Evolutionary conservation across 2,113 vertebrate species (phyloP).

Genomic region (Mesitornis unicolor): DNA sequence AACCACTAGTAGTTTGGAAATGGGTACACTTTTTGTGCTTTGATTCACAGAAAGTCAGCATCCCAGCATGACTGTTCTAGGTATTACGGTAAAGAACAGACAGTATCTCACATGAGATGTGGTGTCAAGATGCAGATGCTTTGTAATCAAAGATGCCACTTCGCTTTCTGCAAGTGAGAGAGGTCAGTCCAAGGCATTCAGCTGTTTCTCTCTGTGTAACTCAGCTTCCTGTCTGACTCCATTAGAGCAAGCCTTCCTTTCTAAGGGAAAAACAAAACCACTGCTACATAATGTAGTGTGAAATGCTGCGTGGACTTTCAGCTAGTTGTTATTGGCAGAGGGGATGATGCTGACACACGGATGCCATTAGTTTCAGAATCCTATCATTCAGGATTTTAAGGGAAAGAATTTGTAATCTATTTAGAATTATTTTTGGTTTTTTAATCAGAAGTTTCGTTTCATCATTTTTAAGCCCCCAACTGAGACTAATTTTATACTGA

Average conservation of each 20-base stretch:
- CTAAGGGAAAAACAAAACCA: not conserved
- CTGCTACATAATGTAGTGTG: not conserved
- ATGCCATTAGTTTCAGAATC: not conserved
- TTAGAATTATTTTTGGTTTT: conserved; percentile 19
- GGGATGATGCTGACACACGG: not conserved
- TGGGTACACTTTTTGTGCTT: not conserved
- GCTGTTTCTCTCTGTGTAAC: not conserved
- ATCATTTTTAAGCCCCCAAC: conserved; percentile 10
- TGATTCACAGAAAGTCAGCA: not conserved
- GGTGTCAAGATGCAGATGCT: not conserved
- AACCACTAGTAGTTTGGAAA: not conserved
- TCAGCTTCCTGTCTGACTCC: not conserved
- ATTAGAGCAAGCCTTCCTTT: not conserved
- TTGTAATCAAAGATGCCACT: not conserved
- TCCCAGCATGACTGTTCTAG: not conserved
- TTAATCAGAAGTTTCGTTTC: not conserved
- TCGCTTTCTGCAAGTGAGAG: not conserved
- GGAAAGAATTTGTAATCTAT: not conserved
- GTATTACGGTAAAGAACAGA: not conserved
- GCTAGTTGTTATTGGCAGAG: not conserved
- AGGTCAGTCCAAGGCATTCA: not conserved
- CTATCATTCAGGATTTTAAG: not conserved
- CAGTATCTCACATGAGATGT: not conserved
- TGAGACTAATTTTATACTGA: conserved; percentile 25
- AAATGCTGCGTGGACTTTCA: not conserved